These are phyloP conservation scores for Lomographa bimaculata DNA, from an alignment of 2,888 invertebrate genomes.

Conservation along the genomic window DNA sequence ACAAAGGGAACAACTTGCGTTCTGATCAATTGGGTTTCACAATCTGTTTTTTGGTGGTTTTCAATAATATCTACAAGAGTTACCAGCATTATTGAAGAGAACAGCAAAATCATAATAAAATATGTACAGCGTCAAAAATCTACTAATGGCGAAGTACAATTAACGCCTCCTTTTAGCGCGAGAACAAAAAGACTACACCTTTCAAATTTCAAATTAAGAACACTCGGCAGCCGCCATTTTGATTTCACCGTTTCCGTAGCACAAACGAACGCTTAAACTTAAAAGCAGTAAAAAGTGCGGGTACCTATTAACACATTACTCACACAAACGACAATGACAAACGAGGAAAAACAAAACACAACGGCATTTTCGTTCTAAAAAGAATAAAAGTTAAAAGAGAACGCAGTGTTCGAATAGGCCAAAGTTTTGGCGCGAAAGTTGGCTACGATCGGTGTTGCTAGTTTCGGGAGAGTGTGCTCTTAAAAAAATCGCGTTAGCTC, in stretches of 20 bases:
- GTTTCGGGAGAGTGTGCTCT: conserved; percentile 19
- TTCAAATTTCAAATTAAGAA: conserved; percentile 34
- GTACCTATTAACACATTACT: conserved; percentile 58
- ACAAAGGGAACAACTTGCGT: too few species aligned
- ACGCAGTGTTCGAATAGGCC: conserved; percentile 44
- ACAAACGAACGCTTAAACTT: conserved; percentile 52
- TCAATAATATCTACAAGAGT: too few species aligned
- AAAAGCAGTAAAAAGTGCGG: conserved; percentile 48
- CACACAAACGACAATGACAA: conserved; percentile 55
- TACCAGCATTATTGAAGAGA: too few species aligned
- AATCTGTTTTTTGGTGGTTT: too few species aligned
- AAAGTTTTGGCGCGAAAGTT: conserved; percentile 52
- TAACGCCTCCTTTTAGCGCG: conserved; percentile 24
- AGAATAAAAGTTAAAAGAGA: conserved; percentile 49
- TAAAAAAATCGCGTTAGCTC: conserved; percentile 23
- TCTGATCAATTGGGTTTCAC: too few species aligned
- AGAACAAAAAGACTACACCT: conserved; percentile 29
- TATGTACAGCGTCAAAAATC: too few species aligned
- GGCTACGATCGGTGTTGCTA: conserved; percentile 35
- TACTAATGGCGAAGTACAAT: conserved; percentile 22
- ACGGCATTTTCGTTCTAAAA: conserved; percentile 35
- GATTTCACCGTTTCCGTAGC: conserved; percentile 38
- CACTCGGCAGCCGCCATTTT: conserved; percentile 44
- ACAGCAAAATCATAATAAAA: too few species aligned
- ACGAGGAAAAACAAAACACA: conserved; percentile 50